Base-by-base conservation (phyloP, 2,797 vertebrate genomes). In the Champsocephalus esox region DNA sequence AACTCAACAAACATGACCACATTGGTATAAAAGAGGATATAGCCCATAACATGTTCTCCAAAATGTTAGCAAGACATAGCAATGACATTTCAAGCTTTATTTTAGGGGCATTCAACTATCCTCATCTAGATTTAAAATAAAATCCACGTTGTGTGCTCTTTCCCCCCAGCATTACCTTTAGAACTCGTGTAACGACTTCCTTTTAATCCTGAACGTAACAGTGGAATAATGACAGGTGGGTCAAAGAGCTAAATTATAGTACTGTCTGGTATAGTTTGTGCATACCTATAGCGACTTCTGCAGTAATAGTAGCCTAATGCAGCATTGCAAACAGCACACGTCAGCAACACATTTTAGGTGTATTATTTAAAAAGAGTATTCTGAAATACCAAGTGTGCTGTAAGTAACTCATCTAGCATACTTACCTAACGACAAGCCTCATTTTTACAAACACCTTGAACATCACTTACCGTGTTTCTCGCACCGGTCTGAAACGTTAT, bases 21-120 rank as follows among this genome's bases (percentile, higher is more conserved):
- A 9, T 13, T 28, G 5, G 46, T 13, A 11, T 2, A 61, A 75
- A 78, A 82, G 63, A 82, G 80, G 75, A 78, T 67, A 3, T 74
- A 43, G 16, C 1, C 5, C 17, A 12, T 1, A 19, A 14, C 38
- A 24, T 70, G 48, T 68, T 64, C 63, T 58, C 19, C 13, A 63
- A 48, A 66, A 32, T 38, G 11, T 59, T 1, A 19, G 1, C 46
- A 8, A 10, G 12, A 19, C 1, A 38, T 38, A 38, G 34, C 34
- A 38, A 1, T 38, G 8, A 38, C 8, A 38, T 38, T 38, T 38
- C 34, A 9, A 38, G 34, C 8, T 38, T 38, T 38, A 7, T 38
- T 38, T 38, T 9, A 38, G 34, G 34, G 7, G 7, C 7, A 38
- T 38, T 38, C 7, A 38, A 38, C 34, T 38, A 38, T 38, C 4